Base-by-base conservation (phyloP, 2,888 invertebrate genomes). In the Apamea sordens region DNA sequence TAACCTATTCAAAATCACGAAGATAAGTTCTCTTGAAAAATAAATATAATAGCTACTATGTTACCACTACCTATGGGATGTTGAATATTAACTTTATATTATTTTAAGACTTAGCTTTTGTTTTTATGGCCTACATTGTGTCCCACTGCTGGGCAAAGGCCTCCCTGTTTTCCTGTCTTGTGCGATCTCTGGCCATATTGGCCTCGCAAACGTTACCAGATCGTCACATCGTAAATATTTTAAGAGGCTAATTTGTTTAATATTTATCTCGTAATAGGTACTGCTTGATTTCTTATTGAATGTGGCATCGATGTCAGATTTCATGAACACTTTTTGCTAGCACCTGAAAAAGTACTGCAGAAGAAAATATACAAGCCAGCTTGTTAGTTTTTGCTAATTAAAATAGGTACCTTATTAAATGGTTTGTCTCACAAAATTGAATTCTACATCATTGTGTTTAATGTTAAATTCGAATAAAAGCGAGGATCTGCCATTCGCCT, bases 401-500 rank as follows among this genome's bases (percentile, higher is more conserved):
- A 67, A 63, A 79, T n/a, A n/a, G n/a, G n/a, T 59, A 67, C 47
- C 24, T 63, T 59, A 53, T 61, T 68, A 28, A 44, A 36, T 36
- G 21, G 15, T 61, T 65, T 73, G 56, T 61, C 28, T 82, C n/a
- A 71, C 73, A 71, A 82, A 59, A 70, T 63, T 75, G 50, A 1
- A 50, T 41, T 53, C 61, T 86, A 71, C 10, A 11, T 15, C 72
- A 56, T 56, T 71, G 80, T 65, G 59, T 76, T 86, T 70, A 73
- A 63, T 18, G 24, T 78, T 70, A 78, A 72, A 80, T 70, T 76
- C 59, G 56, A 77, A 61, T 82, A 71, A 73, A 73, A 59, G 21
- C 41, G 53, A 61, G 69, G 82, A 84, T 67, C 71, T 44, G 44
- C 61, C 44, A 73, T 53, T 84, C 36, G 59, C 79, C 86, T 85